phyloP scores from a whole-genome alignment of 2,113 vertebrate genomes.

The Bombycilla garrulus region DNA sequence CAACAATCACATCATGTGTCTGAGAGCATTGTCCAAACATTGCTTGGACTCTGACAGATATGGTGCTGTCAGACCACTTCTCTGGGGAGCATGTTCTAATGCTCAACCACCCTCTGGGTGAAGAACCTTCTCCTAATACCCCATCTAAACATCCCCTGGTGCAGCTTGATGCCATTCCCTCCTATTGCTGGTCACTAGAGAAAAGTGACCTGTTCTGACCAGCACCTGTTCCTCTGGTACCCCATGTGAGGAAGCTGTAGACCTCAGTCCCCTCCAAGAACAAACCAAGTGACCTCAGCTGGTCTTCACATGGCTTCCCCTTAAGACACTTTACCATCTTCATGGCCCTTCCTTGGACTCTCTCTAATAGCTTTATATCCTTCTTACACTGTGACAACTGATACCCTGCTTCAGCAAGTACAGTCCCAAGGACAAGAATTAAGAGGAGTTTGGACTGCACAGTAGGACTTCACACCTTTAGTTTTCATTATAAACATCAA shows the following conservation, averaged over 20 bases:
- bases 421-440: background rate
- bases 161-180: rapidly evolving
- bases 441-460: background rate
- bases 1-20: background rate
- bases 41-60: background rate
- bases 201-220: too few species aligned
- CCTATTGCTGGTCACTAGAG: background rate
- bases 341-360: background rate
- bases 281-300: background rate
- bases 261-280: background rate
- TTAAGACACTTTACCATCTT: background rate
- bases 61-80: background rate
- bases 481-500: background rate
- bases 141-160: background rate
- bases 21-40: background rate
- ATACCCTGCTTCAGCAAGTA: background rate
- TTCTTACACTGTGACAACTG: background rate
- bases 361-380: background rate
- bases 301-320: background rate
- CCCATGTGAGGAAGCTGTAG: background rate
- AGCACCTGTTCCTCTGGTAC: background rate
- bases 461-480: background rate
- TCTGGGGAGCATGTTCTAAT: background rate
- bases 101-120: too few species aligned
- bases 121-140: background rate